Evolutionary conservation across 2,113 vertebrate species (phyloP).

Genomic region (Ancistrus triradiatus): DNA sequence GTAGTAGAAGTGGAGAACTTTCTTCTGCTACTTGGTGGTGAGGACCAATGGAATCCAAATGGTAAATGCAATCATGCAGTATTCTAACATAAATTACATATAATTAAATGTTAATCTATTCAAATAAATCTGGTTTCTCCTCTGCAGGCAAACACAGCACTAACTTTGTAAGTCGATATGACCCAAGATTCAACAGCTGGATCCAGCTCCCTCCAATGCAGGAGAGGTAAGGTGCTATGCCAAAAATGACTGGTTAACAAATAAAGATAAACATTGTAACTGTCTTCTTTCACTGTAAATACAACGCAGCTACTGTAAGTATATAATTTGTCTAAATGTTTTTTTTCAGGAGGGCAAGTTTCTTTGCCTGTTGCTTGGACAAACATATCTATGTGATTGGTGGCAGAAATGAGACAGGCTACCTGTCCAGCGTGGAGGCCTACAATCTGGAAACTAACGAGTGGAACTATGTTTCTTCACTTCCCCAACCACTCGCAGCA

Average conservation of each 20-base stretch:
- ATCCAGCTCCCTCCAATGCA: slow-evolving; percentile 98
- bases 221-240: slow-evolving; percentile 78
- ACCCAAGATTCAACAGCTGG: slow-evolving; percentile 99
- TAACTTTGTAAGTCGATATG: slow-evolving; percentile 97
- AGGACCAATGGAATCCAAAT: slow-evolving; percentile 99
- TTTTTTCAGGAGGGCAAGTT: slow-evolving; percentile 90
- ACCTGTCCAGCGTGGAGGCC: slow-evolving; percentile 96
- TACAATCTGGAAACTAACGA: slow-evolving; percentile 97
- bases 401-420: slow-evolving; percentile 92
- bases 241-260: slow-evolving; percentile 1
- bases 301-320: slow-evolving; percentile 31
- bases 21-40: slow-evolving; percentile 91
- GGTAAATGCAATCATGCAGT: slow-evolving; percentile 67
- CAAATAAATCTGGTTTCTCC: background rate
- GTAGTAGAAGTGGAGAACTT: slow-evolving; percentile 99
- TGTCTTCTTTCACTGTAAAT: background rate
- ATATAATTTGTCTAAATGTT: slow-evolving; percentile 49
- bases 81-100: background rate
- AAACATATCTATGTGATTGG: slow-evolving; percentile 96
- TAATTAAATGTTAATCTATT: background rate
- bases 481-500: slow-evolving; percentile 92
- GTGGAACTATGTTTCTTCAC: slow-evolving; percentile 92
- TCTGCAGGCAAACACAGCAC: slow-evolving; percentile 95
- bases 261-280: background rate
- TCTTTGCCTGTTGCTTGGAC: slow-evolving; percentile 94